Percentiles rank a stretch among this genome's conserved stretches.
phyloP scores from a whole-genome alignment of 2,113 vertebrate genomes.

The Myotis brandtii region DNA sequence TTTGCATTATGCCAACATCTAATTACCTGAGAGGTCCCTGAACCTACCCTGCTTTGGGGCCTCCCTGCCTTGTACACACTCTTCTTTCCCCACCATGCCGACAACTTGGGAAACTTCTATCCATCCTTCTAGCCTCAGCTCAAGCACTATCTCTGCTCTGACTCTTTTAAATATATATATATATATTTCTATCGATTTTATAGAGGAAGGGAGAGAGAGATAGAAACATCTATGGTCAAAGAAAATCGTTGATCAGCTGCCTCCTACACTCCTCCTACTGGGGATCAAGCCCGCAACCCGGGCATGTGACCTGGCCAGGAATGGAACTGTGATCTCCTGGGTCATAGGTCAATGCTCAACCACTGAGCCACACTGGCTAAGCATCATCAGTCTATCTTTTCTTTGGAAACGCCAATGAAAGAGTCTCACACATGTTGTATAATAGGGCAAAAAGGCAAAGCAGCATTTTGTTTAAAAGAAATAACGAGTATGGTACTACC shows the following conservation, averaged over 20 bases:
- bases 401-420: background rate
- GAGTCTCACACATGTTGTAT: background rate
- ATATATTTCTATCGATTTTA: too few species aligned
- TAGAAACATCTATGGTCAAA: too few species aligned
- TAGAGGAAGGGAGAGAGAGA: too few species aligned
- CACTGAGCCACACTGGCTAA: too few species aligned
- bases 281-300: too few species aligned
- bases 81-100: background rate
- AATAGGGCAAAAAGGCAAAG: background rate
- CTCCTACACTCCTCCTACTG: too few species aligned
- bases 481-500: background rate
- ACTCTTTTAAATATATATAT: too few species aligned
- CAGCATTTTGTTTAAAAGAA: constrained; percentile 9
- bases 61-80: background rate
- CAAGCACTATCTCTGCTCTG: background rate
- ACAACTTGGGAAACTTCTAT: background rate
- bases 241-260: too few species aligned
- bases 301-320: too few species aligned
- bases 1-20: constrained; percentile 25
- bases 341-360: too few species aligned
- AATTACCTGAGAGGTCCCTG: constrained; percentile 53
- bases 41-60: background rate
- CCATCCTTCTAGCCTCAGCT: background rate
- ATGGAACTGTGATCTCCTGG: too few species aligned
- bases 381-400: background rate